These are phyloP conservation scores for Ceratosolen solmsi DNA, from an alignment of 1,140 invertebrate genomes.

Conservation along the genomic window DNA sequence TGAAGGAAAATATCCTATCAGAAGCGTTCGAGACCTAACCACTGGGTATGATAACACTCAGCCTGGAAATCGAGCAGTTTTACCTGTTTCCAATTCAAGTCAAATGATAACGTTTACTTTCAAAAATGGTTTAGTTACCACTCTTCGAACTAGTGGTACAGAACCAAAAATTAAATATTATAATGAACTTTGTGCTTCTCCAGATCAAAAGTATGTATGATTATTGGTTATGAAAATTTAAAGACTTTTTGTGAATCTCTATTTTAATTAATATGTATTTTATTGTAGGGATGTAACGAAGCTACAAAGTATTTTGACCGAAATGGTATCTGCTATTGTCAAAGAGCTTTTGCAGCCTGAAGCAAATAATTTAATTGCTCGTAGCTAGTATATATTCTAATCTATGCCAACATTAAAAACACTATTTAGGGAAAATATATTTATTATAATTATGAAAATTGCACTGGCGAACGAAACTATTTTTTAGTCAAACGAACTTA, in stretches of 20 bases:
- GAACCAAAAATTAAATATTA: constrained; percentile 99
- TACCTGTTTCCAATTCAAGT: constrained; percentile 85
- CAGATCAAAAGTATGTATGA: constrained; percentile 77
- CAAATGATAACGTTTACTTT: constrained; percentile 99
- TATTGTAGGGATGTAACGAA: constrained; percentile 79
- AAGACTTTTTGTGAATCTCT: not conserved
- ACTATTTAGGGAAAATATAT: not conserved
- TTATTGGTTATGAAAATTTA: not conserved
- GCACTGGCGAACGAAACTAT: not conserved
- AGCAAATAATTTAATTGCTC: constrained; percentile 79
- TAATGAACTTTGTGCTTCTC: constrained; percentile 87
- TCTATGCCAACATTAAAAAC: not conserved
- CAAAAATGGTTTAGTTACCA: constrained; percentile 88
- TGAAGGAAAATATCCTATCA: constrained; percentile 83
- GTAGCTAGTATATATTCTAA: constrained; percentile 48
- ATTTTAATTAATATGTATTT: constrained; percentile 17
- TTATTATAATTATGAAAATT: constrained; percentile 7
- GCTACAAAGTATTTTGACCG: constrained; percentile 78
- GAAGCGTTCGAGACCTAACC: constrained; percentile 88
- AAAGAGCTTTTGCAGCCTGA: constrained; percentile 87
- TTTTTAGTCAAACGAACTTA: not conserved
- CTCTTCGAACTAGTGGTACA: constrained; percentile 96
- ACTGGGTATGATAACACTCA: constrained; percentile 88
- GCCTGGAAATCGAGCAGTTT: constrained; percentile 80
- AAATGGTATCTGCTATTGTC: constrained; percentile 86